Conservation (phyloP, 1,140 invertebrate genomes). For the Pectinophora gossypiella region DNA sequence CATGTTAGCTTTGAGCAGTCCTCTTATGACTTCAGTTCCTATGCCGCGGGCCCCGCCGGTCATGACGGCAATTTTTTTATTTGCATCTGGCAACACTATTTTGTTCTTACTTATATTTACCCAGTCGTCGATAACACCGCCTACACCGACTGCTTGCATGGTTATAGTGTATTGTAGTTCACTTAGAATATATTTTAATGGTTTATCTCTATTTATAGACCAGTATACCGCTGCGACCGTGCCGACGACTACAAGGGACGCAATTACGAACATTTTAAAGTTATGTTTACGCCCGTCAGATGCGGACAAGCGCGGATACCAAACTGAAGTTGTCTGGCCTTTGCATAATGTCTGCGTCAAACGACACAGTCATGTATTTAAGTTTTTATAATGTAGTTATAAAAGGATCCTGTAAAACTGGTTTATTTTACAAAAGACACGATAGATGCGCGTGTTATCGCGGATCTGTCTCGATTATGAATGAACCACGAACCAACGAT, state of each 20-base stretch:
- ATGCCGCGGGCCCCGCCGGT: conserved; percentile 93
- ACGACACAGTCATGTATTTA: too few relatives aligned
- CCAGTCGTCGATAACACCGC: conserved; percentile 65
- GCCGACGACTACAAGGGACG: conserved; percentile 35
- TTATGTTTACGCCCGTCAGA: conserved; percentile 45
- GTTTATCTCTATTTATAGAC: conserved; percentile 63
- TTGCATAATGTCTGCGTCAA: too few relatives aligned
- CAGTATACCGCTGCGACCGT: conserved; percentile 46
- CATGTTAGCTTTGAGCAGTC: conserved; percentile 87
- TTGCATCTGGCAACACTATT: conserved; percentile 56
- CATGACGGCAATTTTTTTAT: conserved; percentile 85
- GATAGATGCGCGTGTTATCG: too few relatives aligned
- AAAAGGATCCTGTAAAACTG: too few relatives aligned
- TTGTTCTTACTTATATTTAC: conserved; percentile 56
- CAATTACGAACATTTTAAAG: conserved; percentile 58
- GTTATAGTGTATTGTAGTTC: conserved; percentile 52
- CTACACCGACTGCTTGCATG: conserved; percentile 60
- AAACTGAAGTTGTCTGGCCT: conserved; percentile 46
- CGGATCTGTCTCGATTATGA: too few relatives aligned
- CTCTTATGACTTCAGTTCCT: conserved; percentile 86
- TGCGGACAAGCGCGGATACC: conserved; percentile 37
- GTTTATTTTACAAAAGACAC: too few relatives aligned
- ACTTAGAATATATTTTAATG: conserved; percentile 47
- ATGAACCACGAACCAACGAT: too few relatives aligned
- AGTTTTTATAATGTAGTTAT: too few relatives aligned